Base-by-base conservation (phyloP, 2,797 vertebrate species). In the Rhinella marina region DNA sequence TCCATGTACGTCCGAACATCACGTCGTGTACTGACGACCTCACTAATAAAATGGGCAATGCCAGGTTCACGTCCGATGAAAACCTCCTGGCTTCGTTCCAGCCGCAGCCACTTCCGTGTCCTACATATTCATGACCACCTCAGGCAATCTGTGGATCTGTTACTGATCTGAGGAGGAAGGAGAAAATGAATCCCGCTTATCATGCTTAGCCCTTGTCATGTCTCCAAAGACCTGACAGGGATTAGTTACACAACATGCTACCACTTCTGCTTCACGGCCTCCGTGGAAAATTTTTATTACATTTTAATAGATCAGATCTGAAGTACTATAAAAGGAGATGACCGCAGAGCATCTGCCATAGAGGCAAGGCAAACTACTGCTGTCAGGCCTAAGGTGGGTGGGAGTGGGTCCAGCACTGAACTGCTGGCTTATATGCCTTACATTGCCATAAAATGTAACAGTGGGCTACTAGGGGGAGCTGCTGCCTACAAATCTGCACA, bases 81-180 rank as follows among this genome's bases (percentile, higher is more conserved):
- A 32, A 52, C 81, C 25, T 91, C 85, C 89, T 87, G 89, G 91
- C 88, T 89, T 82, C 78, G 80, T 50, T 92, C 91, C 88, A 92
- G 86, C 84, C 88, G 86, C 90, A 84, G 57, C 83, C 83, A 48
- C 90, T 92, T 91, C 70, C 59, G 85, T 83, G 81, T 66, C 66
- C 90, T 90, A 81, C 88, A 87, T 93, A 93, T 92, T 93, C 92
- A 91, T 93, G 91, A 92, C 90, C 90, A 92, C 91, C 91, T 91
- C 89, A 89, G 91, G 92, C 91, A 88, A 92, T 92, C 90, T 93
- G 90, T 86, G 92, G 87, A 92, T 92, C 86, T 83, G 79, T 89
- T 89, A 90, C 87, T 17, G 54, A 80, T 91, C 91, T 88, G 90
- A 90, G 80, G 91, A 90, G 66, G 68, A 89, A 91, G 85, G 57